Evolutionary conservation across 2,888 invertebrate species (phyloP).

Genomic region (Eledona agricola): DNA sequence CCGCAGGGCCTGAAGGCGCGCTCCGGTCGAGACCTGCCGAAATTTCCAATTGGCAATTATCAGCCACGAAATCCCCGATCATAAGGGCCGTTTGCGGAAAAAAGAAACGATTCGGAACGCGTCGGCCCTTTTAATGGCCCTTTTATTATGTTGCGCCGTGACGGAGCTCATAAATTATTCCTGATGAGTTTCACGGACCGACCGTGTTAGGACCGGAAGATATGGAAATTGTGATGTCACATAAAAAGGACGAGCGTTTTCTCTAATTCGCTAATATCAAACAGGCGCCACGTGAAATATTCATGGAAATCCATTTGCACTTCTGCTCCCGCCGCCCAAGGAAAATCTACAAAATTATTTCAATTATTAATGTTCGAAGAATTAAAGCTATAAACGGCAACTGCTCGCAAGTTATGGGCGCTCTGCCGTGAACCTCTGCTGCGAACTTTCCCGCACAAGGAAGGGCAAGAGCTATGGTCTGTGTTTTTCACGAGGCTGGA

Average conservation of each 20-base stretch:
- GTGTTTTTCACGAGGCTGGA: no score
- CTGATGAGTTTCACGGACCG: conserved; percentile 30
- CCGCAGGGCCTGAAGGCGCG: conserved; percentile 50
- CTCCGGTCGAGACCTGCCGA: conserved; percentile 54
- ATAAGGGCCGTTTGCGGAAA: conserved; percentile 36
- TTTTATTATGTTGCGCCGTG: conserved; percentile 34
- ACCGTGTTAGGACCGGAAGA: conserved; percentile 1
- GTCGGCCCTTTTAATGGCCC: conserved; percentile 33
- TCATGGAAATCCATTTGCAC: conserved; percentile 19
- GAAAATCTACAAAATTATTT: conserved; percentile 20
- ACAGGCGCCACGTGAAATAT: conserved; percentile 14
- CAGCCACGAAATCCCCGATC: conserved; percentile 45
- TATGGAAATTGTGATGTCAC: conserved; percentile 19
- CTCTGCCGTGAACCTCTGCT: conserved; percentile 3
- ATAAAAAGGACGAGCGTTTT: conserved; percentile 13
- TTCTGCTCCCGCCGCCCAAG: background rate
- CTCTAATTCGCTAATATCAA: conserved; percentile 22
- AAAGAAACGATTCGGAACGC: conserved; percentile 25
- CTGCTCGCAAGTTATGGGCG: conserved; percentile 8
- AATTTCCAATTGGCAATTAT: conserved; percentile 60
- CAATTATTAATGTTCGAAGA: conserved; percentile 21
- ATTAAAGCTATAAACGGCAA: conserved; percentile 17
- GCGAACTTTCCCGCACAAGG: conserved; percentile 3
- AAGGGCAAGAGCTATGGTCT: conserved; percentile 1
- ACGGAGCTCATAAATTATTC: conserved; percentile 33